Evolutionary conservation across 2,888 invertebrate genomes (phyloP), one percentile per base, ranked within the genome.

Genomic region (Chrysolina oricalcia): DNA sequence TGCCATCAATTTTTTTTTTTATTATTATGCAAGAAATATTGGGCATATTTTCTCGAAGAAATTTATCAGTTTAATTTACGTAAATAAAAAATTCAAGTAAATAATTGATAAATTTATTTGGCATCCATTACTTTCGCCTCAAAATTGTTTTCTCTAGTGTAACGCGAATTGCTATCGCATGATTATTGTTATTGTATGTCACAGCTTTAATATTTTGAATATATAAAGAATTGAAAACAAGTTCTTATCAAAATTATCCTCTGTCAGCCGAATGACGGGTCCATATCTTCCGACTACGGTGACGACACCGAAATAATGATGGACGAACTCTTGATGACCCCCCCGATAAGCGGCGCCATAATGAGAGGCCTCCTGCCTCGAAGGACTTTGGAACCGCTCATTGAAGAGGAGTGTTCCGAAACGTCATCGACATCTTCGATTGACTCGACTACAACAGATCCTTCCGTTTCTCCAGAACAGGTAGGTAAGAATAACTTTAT

Each of bases 241-340:
- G 35, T 35, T 35, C 56, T 41, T 11, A 65, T 65, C 17, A 17
- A 17, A 48, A 43, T 65, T 43, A 59, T 68, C 15, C 11, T 19
- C 27, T 75, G 8, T 46, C 64, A 87, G 87, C 86, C 86, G 11
- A 86, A 86, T 53, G 86, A 85, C 53, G 88, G 85, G 70, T 89
- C 89, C 0, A 78, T 88, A 70, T 91, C 93, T 0, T 94, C 93
- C 74, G 93, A 91, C 50, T 92, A 93, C 78, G 93, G 93, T 81
- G 95, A 95, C 82, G 95, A 95, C 74, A 94, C 94, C 0, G 95
- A 95, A 83, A 90, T 94, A 66, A 94, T 95, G 93, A 95, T 94
- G 95, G 94, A 94, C 81, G 95, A 95, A 83, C 90, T 94, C 6
- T 87, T 95, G 59, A 94, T 94, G 93, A 93, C 94, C 10, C 94